Conservation (phyloP, 2,888 invertebrate genomes). For the Itoplectis maculator region DNA sequence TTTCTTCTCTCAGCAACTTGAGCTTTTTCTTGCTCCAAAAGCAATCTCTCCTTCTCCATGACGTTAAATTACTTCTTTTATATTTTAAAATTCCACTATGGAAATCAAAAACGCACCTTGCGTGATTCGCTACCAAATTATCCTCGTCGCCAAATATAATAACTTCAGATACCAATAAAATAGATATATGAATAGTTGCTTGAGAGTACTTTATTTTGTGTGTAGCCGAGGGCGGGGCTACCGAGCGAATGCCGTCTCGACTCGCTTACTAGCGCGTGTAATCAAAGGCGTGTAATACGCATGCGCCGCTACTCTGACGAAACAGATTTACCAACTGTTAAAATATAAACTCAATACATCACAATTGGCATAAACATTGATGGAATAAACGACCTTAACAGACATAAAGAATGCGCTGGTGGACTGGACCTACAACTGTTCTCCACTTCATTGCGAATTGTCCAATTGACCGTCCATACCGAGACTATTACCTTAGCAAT, state of each 20-base stretch:
- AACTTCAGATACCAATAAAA: neutral
- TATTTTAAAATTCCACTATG: neutral
- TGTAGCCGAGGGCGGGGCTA: neutral
- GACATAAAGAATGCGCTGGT: too few species aligned
- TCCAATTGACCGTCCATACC: too few species aligned
- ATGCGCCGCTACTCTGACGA: neutral
- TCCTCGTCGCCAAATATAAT: slow-evolving; percentile 1
- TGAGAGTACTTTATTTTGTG: neutral
- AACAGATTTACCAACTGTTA: neutral
- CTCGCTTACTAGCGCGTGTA: neutral
- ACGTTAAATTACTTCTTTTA: neutral
- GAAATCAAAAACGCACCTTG: neutral
- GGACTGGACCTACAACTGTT: too few species aligned
- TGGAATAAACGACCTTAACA: too few species aligned
- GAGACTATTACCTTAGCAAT: too few species aligned
- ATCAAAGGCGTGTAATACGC: neutral
- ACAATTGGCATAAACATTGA: too few species aligned
- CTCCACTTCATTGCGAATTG: too few species aligned
- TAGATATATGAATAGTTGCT: neutral
- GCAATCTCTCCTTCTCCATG: neutral
- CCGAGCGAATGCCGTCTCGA: neutral
- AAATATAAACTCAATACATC: neutral
- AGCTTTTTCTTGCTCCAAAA: neutral
- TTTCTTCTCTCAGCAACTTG: neutral
- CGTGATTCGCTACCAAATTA: neutral